phyloP scores from a whole-genome alignment of 2,113 vertebrate species.

The Brachypodius melanocephalos region DNA sequence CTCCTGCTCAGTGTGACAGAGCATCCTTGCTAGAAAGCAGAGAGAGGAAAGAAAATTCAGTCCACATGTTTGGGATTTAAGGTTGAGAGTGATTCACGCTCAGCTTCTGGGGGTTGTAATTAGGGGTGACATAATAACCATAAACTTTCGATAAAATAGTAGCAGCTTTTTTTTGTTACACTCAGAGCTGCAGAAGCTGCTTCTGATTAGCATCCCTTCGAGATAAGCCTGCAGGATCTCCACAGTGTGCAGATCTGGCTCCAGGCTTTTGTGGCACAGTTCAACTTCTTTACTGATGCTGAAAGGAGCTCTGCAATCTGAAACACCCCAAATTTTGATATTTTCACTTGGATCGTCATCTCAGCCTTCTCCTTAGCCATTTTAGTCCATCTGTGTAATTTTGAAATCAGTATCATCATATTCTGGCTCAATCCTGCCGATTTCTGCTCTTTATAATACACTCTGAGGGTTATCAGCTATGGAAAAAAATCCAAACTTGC shows the following conservation, averaged over 20 bases:
- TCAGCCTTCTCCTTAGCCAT: not conserved
- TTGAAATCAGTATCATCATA: not conserved
- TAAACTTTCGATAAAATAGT: conserved; percentile 51
- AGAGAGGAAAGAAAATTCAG: conserved; percentile 44
- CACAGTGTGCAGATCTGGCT: not conserved
- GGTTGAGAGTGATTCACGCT: conserved; percentile 57
- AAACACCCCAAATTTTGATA: not conserved
- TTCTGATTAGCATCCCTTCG: conserved; percentile 5
- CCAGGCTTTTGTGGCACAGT: not conserved
- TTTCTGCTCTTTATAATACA: not conserved
- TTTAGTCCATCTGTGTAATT: not conserved
- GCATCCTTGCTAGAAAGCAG: conserved; percentile 47
- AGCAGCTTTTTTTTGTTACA: conserved; percentile 42
- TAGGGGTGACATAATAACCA: conserved; percentile 68
- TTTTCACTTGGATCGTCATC: not conserved
- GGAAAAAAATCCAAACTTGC: not conserved
- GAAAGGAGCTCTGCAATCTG: not conserved
- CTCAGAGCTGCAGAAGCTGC: conserved; percentile 27
- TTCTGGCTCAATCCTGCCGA: not conserved
- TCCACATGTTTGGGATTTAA: conserved; percentile 63
- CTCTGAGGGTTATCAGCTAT: not conserved
- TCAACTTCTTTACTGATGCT: not conserved
- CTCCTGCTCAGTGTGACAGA: not conserved
- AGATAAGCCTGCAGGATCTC: conserved; percentile 16
- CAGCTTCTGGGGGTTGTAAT: conserved; percentile 66